Conservation (phyloP, 2,113 vertebrate species). For the Pedetes capensis region DNA sequence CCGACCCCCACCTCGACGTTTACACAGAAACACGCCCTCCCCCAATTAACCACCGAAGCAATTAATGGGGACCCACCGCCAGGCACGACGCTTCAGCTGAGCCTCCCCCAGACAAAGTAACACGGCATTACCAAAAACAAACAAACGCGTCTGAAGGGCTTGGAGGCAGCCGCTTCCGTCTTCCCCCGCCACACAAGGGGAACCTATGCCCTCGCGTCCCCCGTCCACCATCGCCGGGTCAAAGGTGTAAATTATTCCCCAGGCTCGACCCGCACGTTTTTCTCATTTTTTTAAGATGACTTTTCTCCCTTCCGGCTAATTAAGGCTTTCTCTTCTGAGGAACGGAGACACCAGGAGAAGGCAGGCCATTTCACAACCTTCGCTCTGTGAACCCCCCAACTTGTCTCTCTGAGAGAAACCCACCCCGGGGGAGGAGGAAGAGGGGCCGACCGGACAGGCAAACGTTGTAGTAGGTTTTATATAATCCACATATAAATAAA, state of each 20-base stretch:
- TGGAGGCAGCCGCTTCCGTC: background rate
- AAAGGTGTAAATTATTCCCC: no score
- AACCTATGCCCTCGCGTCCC: background rate
- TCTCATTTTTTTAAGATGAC: no score
- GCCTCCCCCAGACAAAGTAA: background rate
- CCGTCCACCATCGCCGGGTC: background rate
- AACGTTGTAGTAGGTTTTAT: constrained; percentile 41
- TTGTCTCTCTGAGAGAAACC: background rate
- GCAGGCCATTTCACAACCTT: background rate
- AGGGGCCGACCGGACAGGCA: background rate
- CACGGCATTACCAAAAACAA: background rate
- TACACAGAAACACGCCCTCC: background rate
- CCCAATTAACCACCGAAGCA: background rate
- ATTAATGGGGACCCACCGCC: background rate
- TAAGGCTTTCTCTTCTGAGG: background rate
- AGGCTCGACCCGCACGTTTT: no score
- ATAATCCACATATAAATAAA: constrained; percentile 60
- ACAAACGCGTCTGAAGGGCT: background rate
- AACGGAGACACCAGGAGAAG: background rate
- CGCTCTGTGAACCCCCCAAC: background rate
- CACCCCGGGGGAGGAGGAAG: background rate
- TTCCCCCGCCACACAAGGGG: background rate
- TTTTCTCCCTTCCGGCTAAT: background rate
- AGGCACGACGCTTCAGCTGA: background rate
- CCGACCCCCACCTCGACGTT: background rate